These are phyloP conservation scores for Linnaemya tessellans DNA, from an alignment of 2,888 invertebrate genomes.

Conservation along the genomic window DNA sequence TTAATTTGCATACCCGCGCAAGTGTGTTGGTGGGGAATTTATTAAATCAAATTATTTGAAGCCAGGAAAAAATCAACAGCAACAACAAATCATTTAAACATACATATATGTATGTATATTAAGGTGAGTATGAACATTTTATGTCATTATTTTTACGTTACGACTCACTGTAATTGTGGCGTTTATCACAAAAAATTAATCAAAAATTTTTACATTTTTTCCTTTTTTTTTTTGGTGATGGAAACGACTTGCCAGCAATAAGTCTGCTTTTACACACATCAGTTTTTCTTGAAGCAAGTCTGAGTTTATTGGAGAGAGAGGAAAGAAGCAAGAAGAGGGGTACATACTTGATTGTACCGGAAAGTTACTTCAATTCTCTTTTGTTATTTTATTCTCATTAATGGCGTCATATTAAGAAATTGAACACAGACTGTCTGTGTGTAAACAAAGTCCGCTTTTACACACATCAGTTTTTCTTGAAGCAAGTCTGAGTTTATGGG, in stretches of 20 bases:
- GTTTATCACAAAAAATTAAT: constrained; percentile 21
- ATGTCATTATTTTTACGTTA: constrained; percentile 20
- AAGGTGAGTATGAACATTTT: constrained; percentile 52
- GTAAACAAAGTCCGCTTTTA: too few relatives aligned
- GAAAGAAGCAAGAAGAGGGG: too few relatives aligned
- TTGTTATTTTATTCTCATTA: too few relatives aligned
- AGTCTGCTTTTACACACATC: too few relatives aligned
- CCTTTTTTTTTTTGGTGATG: not conserved
- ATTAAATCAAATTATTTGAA: constrained; percentile 56
- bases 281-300: too few relatives aligned
- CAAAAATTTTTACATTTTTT: not conserved
- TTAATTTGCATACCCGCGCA: not conserved
- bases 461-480: too few relatives aligned
- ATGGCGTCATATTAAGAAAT: too few relatives aligned
- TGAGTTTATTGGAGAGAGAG: too few relatives aligned
- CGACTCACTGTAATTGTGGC: constrained; percentile 6
- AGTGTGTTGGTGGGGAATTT: constrained; percentile 22
- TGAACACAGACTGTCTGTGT: too few relatives aligned
- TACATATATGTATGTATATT: not conserved
- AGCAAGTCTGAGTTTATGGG: too few relatives aligned
- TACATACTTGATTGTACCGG: too few relatives aligned
- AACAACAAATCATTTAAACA: constrained; percentile 5
- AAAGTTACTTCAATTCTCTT: too few relatives aligned
- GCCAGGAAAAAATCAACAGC: not conserved
- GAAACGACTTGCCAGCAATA: not conserved